These are phyloP conservation scores for Thysanoteuthis rhombus DNA, from an alignment of 2,888 invertebrate species.

Conservation along the genomic window DNA sequence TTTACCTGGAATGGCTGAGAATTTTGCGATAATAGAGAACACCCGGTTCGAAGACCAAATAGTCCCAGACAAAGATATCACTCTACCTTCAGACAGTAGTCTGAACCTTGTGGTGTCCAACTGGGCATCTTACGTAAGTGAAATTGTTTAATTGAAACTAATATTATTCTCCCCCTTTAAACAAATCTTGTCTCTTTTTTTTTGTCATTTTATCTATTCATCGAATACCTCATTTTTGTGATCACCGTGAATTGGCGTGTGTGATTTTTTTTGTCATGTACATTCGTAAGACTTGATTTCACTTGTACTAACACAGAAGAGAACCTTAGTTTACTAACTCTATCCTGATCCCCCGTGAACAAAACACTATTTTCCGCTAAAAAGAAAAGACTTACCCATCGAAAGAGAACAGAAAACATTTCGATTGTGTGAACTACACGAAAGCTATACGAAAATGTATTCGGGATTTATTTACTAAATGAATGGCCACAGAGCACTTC, in stretches of 20 bases:
- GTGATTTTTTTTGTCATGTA: neutral
- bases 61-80: constrained; percentile 62
- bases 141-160: constrained; percentile 23
- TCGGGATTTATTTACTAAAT: too few species aligned
- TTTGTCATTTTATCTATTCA: neutral
- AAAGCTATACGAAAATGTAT: too few species aligned
- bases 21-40: constrained; percentile 44
- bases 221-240: neutral
- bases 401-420: too few species aligned
- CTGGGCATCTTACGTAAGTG: constrained; percentile 39
- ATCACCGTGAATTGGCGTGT: neutral
- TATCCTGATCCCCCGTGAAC: too few species aligned
- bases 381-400: too few species aligned
- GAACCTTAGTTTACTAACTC: too few species aligned
- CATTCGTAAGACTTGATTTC: too few species aligned
- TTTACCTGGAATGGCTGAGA: constrained; percentile 52
- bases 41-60: constrained; percentile 61
- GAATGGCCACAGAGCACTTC: too few species aligned
- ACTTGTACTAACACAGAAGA: too few species aligned
- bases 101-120: constrained; percentile 42
- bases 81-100: constrained; percentile 50
- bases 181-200: too few species aligned
- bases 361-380: too few species aligned
- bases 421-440: too few species aligned
- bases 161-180: neutral